Base-by-base conservation (phyloP, 2,888 invertebrate species). In the Parapristionchus giblindavisi region DNA sequence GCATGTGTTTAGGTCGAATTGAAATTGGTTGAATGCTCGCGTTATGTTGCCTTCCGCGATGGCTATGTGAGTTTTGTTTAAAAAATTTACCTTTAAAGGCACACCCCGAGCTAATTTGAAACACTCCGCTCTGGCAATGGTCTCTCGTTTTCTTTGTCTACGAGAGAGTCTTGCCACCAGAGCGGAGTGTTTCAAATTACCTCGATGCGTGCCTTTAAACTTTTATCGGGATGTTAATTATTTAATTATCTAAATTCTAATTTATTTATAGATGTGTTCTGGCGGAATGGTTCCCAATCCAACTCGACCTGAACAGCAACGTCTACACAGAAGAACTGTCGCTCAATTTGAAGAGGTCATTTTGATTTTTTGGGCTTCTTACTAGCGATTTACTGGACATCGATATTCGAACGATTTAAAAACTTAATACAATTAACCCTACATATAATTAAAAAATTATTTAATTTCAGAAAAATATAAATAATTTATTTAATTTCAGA, bases 1-100 rank as follows among this genome's bases (percentile, higher is more conserved):
- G 6, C 1, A 43, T 43, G 1, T 61, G 43, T 74, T 14, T 21
- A 74, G 74, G 54, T 74, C 36, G 74, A 63, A 24, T 32, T 74
- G 52, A 74, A 74, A 29, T 54, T 74, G 21, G 65, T 74, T 11
- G 74, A 74, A n/a, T 17, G 51, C 32, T 61, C 74, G 51, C 63
- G 24, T 17, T 74, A 63, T 54, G 32, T 34, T 3, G 74, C 74
- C 1, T 65, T 63, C 54, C 61, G 74, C 0, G 54, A 74, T 65
- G 74, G 74, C 0, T 51, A 61, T 32, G 70, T 71, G n/a, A 54
- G 70, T 27, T 27, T 5, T 54, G 6, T 6, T n/a, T 2, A 14
- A 24, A n/a, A n/a, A n/a, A n/a, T n/a, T n/a, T n/a, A n/a, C 34
- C 17, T 60, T 60, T 14, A 43, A 43, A 43, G 17, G 17, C 43